These are phyloP conservation scores for Cheilosia vernalis DNA, from an alignment of 2,888 invertebrate genomes.

Conservation along the genomic window DNA sequence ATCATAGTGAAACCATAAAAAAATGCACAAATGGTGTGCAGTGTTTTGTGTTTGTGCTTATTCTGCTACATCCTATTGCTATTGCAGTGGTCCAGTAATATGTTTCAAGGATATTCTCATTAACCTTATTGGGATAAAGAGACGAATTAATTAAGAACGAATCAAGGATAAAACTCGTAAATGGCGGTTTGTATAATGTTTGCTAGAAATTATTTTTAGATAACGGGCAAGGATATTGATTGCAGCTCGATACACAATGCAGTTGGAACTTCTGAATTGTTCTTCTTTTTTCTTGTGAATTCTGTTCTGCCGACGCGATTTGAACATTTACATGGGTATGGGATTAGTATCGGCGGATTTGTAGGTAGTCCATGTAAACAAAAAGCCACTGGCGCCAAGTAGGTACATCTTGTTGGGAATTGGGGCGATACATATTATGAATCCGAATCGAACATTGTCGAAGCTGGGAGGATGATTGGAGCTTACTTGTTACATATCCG, in stretches of 20 bases:
- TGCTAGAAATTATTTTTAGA: conserved; percentile 40
- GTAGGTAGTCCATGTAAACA: conserved; percentile 30
- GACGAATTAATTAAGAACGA: conserved; percentile 15
- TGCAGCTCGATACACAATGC: conserved; percentile 7
- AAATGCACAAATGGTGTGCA: conserved; percentile 42
- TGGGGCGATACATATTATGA: neutral
- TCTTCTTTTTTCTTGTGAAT: neutral
- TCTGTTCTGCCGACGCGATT: conserved; percentile 36
- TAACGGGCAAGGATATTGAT: conserved; percentile 37
- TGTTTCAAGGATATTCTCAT: conserved; percentile 59
- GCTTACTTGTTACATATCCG: too few relatives aligned
- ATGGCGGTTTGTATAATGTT: conserved; percentile 68
- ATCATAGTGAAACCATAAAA: conserved; percentile 59
- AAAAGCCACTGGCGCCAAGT: conserved; percentile 62
- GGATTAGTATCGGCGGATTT: neutral
- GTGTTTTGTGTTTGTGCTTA: conserved; percentile 28
- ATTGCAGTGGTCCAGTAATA: conserved; percentile 33
- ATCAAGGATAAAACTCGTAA: conserved; percentile 57
- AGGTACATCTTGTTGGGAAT: conserved; percentile 16
- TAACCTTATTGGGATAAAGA: conserved; percentile 64
- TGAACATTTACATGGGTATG: neutral
- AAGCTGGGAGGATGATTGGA: neutral
- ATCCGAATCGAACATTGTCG: neutral
- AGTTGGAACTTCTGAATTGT: neutral
- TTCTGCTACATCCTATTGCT: conserved; percentile 7